Conservation (phyloP, 2,113 vertebrate species). For the Antechinus flavipes region DNA sequence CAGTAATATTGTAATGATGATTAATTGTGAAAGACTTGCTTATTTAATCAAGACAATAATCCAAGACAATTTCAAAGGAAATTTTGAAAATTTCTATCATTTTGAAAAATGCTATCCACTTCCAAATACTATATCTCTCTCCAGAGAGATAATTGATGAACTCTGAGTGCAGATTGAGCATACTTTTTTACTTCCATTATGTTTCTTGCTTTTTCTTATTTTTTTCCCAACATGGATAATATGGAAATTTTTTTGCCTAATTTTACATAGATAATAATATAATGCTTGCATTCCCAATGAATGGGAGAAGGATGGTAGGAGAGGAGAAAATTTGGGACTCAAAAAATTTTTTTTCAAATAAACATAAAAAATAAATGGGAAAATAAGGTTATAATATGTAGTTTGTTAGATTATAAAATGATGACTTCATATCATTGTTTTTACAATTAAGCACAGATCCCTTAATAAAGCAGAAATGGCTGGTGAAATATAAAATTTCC, state of each 20-base stretch:
- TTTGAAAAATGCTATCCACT: neutral
- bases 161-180: neutral
- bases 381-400: conserved; percentile 54
- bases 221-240: neutral
- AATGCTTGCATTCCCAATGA: neutral
- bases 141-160: neutral
- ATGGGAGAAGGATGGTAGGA: neutral
- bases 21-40: neutral
- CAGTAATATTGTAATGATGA: neutral
- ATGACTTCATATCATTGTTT: conserved; percentile 47
- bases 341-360: neutral
- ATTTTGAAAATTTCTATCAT: neutral
- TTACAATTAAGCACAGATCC: conserved; percentile 50
- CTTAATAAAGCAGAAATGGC: conserved; percentile 56
- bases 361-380: neutral
- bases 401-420: conserved; percentile 56
- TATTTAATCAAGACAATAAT: neutral
- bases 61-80: neutral
- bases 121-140: neutral
- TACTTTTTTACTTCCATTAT: neutral
- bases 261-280: neutral
- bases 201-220: neutral
- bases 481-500: conserved; percentile 37
- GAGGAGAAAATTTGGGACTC: neutral
- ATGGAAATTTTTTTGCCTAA: neutral